Conservation (phyloP, 2,797 vertebrate species). For the Rhinella marina region DNA sequence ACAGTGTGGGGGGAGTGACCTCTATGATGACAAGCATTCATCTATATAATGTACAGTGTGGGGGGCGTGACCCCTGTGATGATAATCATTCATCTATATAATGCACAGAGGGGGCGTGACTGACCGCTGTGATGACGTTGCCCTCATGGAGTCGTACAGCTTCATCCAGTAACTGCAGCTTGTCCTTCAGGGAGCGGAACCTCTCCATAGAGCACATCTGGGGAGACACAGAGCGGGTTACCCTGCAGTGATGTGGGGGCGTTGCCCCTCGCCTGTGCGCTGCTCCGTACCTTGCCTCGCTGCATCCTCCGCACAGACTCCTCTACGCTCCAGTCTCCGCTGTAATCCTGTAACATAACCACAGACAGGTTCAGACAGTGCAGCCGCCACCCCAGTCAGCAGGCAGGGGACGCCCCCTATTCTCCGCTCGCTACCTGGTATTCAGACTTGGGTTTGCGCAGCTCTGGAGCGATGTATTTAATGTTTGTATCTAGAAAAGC, state of each 20-base stretch:
- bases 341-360: slow-evolving; percentile 82
- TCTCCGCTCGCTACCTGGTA: slow-evolving; percentile 80
- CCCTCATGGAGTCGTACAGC: slow-evolving; percentile 86
- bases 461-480: slow-evolving; percentile 86
- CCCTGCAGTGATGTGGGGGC: background rate
- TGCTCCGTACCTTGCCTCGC: slow-evolving; percentile 84
- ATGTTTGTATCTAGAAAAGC: slow-evolving; percentile 78
- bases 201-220: slow-evolving; percentile 86
- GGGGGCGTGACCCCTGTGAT: too few relatives aligned
- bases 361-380: background rate
- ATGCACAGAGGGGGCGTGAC: slow-evolving; percentile 51
- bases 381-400: background rate
- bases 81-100: background rate
- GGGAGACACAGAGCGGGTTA: background rate
- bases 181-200: slow-evolving; percentile 92
- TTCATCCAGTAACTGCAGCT: slow-evolving; percentile 87
- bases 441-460: slow-evolving; percentile 87
- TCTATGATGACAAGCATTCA: too few relatives aligned
- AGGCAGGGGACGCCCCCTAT: too few relatives aligned
- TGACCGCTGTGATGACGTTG: slow-evolving; percentile 92
- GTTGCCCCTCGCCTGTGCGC: background rate
- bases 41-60: too few relatives aligned
- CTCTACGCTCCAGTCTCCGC: slow-evolving; percentile 84
- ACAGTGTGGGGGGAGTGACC: too few relatives aligned
- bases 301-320: slow-evolving; percentile 87